Evolutionary conservation across 1,140 invertebrate species (phyloP), one percentile per base, ranked within the genome.

Genomic region (Globodera rostochiensis): DNA sequence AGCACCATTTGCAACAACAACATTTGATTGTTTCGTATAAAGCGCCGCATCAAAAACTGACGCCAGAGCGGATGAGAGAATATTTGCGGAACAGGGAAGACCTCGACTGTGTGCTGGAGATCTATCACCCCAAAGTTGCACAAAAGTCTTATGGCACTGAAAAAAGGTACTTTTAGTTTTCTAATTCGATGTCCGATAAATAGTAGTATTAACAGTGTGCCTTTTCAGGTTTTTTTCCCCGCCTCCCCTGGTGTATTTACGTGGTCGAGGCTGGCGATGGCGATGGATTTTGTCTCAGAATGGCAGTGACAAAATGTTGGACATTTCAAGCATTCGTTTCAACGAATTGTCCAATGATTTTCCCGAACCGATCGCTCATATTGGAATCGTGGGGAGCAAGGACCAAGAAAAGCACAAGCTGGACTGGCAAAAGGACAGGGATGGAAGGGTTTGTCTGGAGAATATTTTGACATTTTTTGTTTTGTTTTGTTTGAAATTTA

Each of bases 71-170:
- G 66, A 90, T 89, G 88, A 46, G 71, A 5, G 87, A 89, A 64
- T 89, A 90, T 80, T 67, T 89, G 66, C 9, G 47, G 9, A 81
- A 85, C 49, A 74, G 71, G 46, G 80, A 85, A 11, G 77, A 84
- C n/a, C 57, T 76, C 73, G 88, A 89, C 45, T 89, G 88, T 81
- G 76, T 86, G 25, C 81, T 99, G 46, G 95, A 98, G 6, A 98
- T 99, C 80, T 92, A 98, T 74, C 97, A 99, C 91, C 97, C 98
- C 5, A 99, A 99, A 93, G 93, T 93, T 50, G 97, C 98, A 19
- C 98, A 99, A 91, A 99, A 99, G 89, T 99, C 97, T 0, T 99
- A 99, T 91, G 98, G 98, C 74, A 99, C 98, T 91, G 98, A 99
- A 90, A 99, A 99, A 91, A 92, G 97, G 91, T 92, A 84, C 83